phyloP scores from a whole-genome alignment of 2,113 vertebrate species.

The Physeter macrocephalus region DNA sequence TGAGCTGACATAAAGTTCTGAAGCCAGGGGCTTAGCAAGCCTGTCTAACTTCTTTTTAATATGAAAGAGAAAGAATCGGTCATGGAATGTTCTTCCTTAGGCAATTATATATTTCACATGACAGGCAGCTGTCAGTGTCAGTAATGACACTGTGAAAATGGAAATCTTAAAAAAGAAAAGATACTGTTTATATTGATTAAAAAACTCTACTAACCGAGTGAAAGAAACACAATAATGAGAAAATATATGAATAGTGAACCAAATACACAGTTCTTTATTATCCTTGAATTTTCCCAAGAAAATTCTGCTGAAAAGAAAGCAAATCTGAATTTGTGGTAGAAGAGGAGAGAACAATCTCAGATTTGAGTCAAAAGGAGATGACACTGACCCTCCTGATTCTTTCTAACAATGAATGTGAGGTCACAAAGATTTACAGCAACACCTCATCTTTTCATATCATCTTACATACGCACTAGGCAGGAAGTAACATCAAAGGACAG shows the following conservation, averaged over 20 bases:
- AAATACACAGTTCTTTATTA: constrained; percentile 34
- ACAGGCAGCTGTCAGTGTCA: constrained; percentile 64
- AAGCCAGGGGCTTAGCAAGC: constrained; percentile 54
- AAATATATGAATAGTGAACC: constrained; percentile 57
- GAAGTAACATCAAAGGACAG: background rate
- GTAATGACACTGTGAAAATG: constrained; percentile 65
- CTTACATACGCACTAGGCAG: background rate
- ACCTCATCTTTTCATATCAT: background rate
- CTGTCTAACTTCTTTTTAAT: constrained; percentile 73
- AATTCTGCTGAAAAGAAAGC: constrained; percentile 24
- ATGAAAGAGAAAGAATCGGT: constrained; percentile 55
- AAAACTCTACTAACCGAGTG: constrained; percentile 22
- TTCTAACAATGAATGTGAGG: background rate
- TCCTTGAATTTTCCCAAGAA: constrained; percentile 26
- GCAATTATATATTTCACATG: constrained; percentile 65
- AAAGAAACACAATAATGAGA: constrained; percentile 44
- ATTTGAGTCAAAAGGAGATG: background rate
- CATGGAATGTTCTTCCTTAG: constrained; percentile 60
- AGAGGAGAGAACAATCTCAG: background rate
- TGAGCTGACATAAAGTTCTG: constrained; percentile 67
- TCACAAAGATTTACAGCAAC: background rate
- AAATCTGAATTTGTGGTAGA: constrained; percentile 8
- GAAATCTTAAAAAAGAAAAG: constrained; percentile 48
- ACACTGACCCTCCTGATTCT: background rate
- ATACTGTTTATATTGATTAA: constrained; percentile 66